Conservation (phyloP, 2,797 vertebrate genomes). For the Chrosomus eos region DNA sequence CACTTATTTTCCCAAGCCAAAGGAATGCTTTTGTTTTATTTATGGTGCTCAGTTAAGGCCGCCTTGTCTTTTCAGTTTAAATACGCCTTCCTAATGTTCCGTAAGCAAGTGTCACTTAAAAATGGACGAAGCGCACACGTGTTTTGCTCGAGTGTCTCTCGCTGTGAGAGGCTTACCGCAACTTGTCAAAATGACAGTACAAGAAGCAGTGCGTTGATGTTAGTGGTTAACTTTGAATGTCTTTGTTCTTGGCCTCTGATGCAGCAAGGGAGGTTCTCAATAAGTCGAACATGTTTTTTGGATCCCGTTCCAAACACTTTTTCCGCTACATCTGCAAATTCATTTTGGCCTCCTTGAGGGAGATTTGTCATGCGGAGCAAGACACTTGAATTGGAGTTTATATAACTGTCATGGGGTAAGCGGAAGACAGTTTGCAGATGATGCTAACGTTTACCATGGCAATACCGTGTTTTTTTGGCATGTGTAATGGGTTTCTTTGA, state of each 20-base stretch:
- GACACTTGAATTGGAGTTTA: constrained; percentile 2
- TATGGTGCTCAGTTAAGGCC: constrained; percentile 6
- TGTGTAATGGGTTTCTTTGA: background rate
- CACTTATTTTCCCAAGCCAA: constrained; percentile 35
- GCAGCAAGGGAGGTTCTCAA: constrained; percentile 18
- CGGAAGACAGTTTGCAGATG: background rate
- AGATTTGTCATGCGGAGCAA: constrained; percentile 17
- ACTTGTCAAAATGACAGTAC: constrained; percentile 37
- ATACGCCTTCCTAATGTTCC: constrained; percentile 31
- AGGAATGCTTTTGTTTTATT: constrained; percentile 48
- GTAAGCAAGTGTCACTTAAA: constrained; percentile 41
- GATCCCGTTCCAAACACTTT: constrained; percentile 13
- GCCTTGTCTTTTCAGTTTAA: constrained; percentile 13
- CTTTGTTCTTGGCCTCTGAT: constrained; percentile 35
- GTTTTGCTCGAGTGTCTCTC: constrained; percentile 14
- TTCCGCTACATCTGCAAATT: constrained; percentile 25
- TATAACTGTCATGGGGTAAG: constrained; percentile 5
- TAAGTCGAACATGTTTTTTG: constrained; percentile 25
- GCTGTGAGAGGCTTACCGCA: constrained; percentile 12
- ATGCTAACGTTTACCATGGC: background rate
- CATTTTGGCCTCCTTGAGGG: constrained; percentile 28
- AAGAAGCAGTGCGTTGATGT: constrained; percentile 35
- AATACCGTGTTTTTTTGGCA: background rate
- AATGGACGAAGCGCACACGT: background rate
- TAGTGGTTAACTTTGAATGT: constrained; percentile 1